These are phyloP conservation scores for Tribolium madens DNA, from an alignment of 1,140 invertebrate species.

Conservation along the genomic window DNA sequence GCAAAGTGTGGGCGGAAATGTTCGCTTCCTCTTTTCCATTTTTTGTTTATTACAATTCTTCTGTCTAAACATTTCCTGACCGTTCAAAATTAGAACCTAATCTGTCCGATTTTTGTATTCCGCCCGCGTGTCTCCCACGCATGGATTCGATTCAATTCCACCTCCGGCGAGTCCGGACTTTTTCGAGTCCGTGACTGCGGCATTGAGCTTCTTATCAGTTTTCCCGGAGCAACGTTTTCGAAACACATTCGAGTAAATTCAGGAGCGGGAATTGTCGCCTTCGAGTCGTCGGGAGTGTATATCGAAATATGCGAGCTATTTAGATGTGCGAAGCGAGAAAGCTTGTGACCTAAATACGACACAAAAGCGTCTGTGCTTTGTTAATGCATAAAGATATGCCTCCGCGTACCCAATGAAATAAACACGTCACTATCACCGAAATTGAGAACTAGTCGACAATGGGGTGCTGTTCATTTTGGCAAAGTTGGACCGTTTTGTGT, in stretches of 20 bases:
- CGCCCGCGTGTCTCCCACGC: background rate
- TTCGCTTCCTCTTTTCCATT: background rate
- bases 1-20: background rate
- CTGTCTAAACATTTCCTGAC: background rate
- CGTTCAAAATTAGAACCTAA: background rate
- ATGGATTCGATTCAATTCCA: conserved; percentile 9
- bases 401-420: background rate
- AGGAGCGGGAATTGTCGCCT: conserved; percentile 8
- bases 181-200: conserved; percentile 16
- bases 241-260: conserved; percentile 18
- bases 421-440: conserved; percentile 17
- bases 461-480: conserved; percentile 2
- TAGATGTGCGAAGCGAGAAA: conserved; percentile 11
- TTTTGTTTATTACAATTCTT: background rate
- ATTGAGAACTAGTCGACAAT: conserved; percentile 19
- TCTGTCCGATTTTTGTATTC: background rate
- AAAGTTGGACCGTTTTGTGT: conserved; percentile 10
- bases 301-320: conserved; percentile 18
- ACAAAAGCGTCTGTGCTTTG: conserved; percentile 28
- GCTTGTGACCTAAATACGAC: conserved; percentile 18
- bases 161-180: background rate
- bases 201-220: conserved; percentile 29
- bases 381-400: conserved; percentile 27
- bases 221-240: conserved; percentile 4
- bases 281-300: conserved; percentile 1